These are phyloP conservation scores for Temnothorax nylanderi DNA, from an alignment of 1,140 invertebrate species.

Conservation along the genomic window DNA sequence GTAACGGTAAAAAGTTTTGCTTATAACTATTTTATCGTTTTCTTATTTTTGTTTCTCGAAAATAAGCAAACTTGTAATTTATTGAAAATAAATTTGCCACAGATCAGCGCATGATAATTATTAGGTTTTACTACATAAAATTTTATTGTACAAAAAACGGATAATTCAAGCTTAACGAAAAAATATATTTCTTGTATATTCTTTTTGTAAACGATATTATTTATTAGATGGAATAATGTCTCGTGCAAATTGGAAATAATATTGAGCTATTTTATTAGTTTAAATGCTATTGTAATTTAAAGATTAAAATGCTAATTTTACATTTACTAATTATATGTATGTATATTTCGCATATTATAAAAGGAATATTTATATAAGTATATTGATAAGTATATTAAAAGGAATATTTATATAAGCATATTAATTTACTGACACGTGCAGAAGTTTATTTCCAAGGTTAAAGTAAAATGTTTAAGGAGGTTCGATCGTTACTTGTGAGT, in stretches of 20 bases:
- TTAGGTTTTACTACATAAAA: background rate
- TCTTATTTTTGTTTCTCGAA: background rate
- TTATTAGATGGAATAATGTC: background rate
- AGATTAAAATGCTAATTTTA: background rate
- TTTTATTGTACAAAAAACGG: background rate
- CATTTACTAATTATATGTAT: background rate
- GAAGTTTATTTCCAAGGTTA: background rate
- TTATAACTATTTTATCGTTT: background rate
- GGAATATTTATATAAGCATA: background rate
- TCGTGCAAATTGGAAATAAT: background rate
- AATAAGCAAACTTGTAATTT: background rate
- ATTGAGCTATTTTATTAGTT: background rate
- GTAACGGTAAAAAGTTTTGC: background rate
- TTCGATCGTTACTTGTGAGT: no score
- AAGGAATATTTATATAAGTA: background rate
- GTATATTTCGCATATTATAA: no score
- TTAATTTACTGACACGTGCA: background rate
- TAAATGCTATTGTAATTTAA: background rate
- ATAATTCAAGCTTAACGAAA: background rate
- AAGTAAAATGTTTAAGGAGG: slow-evolving; percentile 21
- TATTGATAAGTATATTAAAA: background rate
- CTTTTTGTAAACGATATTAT: background rate
- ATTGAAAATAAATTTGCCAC: background rate
- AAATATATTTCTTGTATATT: background rate
- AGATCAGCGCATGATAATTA: background rate